phyloP scores from a whole-genome alignment of 2,113 vertebrate genomes.

The Trachemys scripta region DNA sequence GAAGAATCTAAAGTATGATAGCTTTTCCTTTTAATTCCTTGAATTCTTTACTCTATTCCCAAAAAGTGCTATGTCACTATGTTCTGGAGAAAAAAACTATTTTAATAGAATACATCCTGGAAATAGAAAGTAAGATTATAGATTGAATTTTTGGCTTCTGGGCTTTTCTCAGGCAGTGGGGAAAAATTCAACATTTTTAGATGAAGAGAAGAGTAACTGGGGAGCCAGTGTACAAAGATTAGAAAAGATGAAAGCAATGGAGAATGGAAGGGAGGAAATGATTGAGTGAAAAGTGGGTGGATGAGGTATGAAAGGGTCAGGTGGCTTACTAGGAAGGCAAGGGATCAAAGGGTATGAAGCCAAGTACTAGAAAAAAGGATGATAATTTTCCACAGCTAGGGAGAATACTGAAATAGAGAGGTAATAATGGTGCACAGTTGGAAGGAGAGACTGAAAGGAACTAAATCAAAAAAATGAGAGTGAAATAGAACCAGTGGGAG shows the following conservation, averaged over 20 bases:
- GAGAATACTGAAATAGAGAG: slow-evolving; percentile 51
- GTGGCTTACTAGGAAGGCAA: background rate
- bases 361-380: slow-evolving; percentile 9
- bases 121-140: slow-evolving; percentile 76
- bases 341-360: slow-evolving; percentile 44
- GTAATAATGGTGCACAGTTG: background rate
- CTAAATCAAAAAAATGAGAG: slow-evolving; percentile 26
- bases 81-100: slow-evolving; percentile 39
- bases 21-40: slow-evolving; percentile 40
- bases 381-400: slow-evolving; percentile 48
- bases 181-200: slow-evolving; percentile 41
- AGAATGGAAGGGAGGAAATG: slow-evolving; percentile 42
- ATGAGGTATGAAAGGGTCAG: slow-evolving; percentile 37
- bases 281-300: slow-evolving; percentile 16
- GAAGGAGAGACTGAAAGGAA: slow-evolving; percentile 43
- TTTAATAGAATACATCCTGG: slow-evolving; percentile 52
- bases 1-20: slow-evolving; percentile 31
- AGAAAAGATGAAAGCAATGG: slow-evolving; percentile 57
- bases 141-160: slow-evolving; percentile 55
- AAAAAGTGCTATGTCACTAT: slow-evolving; percentile 52
- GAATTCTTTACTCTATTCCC: slow-evolving; percentile 32
- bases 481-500: slow-evolving; percentile 10
- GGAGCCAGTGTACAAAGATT: slow-evolving; percentile 41
- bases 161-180: slow-evolving; percentile 3
- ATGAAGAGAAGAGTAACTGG: slow-evolving; percentile 40